Percentiles rank a stretch among this genome's conserved stretches.
Evolutionary conservation across 2,113 vertebrate species (phyloP).

Genomic region (Rhinogobius similis): DNA sequence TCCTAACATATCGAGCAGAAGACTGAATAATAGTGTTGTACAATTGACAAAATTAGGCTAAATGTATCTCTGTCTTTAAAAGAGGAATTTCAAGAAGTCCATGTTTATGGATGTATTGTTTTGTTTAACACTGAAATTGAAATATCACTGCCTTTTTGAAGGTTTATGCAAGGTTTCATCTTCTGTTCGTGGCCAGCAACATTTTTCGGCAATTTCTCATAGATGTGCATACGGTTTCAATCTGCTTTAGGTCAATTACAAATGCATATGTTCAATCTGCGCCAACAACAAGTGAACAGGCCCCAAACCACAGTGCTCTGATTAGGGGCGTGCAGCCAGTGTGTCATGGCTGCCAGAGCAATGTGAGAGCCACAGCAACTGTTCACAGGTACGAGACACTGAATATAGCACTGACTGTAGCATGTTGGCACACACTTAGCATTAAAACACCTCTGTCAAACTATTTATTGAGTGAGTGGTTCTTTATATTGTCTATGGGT

Average conservation of each 20-base stretch:
- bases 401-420: conserved; percentile 18
- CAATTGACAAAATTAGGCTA: not conserved
- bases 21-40: not conserved
- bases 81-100: not conserved
- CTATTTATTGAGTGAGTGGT: conserved; percentile 38
- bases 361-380: conserved; percentile 38
- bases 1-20: not conserved
- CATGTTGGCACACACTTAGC: conserved; percentile 8
- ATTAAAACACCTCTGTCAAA: conserved; percentile 32
- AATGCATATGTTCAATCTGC: conserved; percentile 54
- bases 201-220: not conserved
- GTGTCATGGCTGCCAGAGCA: conserved; percentile 56
- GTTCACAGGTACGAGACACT: conserved; percentile 49
- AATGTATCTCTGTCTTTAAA: not conserved
- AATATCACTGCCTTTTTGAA: not conserved
- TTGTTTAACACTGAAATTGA: not conserved
- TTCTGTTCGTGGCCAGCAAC: not conserved
- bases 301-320: conserved; percentile 68
- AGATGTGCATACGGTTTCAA: not conserved
- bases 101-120: not conserved
- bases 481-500: conserved; percentile 22
- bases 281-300: conserved; percentile 66
- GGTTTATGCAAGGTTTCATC: not conserved
- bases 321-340: conserved; percentile 53
- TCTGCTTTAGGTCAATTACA: conserved; percentile 57